These are phyloP conservation scores for Melopsittacus undulatus DNA, from an alignment of 2,797 vertebrate genomes.

Conservation along the genomic window DNA sequence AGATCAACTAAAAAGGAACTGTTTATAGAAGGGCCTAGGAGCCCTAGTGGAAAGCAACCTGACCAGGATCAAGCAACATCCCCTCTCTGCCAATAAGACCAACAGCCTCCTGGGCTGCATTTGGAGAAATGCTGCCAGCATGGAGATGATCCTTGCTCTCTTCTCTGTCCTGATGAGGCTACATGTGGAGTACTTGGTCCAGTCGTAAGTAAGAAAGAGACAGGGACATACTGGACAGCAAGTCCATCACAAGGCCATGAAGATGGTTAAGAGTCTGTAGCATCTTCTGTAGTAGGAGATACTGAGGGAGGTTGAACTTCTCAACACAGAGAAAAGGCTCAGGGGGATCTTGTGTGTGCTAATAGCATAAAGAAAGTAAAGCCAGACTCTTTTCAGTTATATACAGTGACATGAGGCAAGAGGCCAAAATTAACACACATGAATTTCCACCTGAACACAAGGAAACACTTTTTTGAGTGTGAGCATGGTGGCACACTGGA, in stretches of 20 bases:
- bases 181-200: not conserved
- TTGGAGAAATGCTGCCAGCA: not conserved
- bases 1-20: not conserved
- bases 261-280: not conserved
- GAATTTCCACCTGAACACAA: not conserved
- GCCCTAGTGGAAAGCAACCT: not conserved
- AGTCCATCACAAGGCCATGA: not conserved
- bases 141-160: not conserved
- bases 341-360: not conserved
- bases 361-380: not conserved
- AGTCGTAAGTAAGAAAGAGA: not conserved
- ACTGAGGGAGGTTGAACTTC: not conserved
- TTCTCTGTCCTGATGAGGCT: not conserved
- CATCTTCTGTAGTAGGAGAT: not conserved
- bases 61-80: not conserved
- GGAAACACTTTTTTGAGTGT: not conserved
- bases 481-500: not conserved
- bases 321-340: not conserved
- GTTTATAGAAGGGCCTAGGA: rapidly evolving
- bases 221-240: not conserved
- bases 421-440: not conserved
- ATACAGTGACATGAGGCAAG: not conserved
- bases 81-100: not conserved
- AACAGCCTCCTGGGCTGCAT: not conserved
- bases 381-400: not conserved